phyloP scores from a whole-genome alignment of 53 echinoderm and acorn worm genomes.

The Astropecten irregularis region DNA sequence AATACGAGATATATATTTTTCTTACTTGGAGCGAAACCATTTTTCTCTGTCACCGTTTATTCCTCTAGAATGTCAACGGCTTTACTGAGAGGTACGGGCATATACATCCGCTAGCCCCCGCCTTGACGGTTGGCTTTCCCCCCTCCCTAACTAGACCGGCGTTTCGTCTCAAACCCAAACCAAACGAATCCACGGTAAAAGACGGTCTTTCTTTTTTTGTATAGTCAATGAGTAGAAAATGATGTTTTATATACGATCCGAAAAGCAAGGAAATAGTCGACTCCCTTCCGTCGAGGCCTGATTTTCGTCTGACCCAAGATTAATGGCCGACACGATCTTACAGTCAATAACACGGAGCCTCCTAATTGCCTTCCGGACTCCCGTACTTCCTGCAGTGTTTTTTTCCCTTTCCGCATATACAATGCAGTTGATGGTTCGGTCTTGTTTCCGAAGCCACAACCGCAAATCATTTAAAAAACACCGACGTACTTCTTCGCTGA shows the following conservation, averaged over 20 bases:
- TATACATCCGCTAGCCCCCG: not conserved
- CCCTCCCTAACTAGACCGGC: not conserved
- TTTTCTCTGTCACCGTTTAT: constrained; percentile 1
- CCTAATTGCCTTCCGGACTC: constrained; percentile 2
- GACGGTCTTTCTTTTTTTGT: not conserved
- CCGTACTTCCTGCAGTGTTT: not conserved
- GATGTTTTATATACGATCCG: not conserved
- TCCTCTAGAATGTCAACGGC: not conserved
- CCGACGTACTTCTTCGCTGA: not conserved
- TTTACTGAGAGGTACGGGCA: too few relatives aligned
- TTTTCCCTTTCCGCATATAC: not conserved
- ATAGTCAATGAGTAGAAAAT: not conserved
- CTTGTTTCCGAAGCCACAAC: not conserved
- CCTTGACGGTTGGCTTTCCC: not conserved
- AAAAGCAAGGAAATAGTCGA: not conserved
- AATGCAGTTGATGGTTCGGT: not conserved
- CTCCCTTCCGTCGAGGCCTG: not conserved
- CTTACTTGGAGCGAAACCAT: constrained; percentile 11
- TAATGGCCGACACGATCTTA: constrained; percentile 1
- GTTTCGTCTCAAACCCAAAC: not conserved
- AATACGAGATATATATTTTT: not conserved
- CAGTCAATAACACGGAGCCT: not conserved
- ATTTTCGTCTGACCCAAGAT: constrained; percentile 33
- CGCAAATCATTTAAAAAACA: not conserved
- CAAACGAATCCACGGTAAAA: not conserved